Evolutionary conservation across 2,888 invertebrate genomes (phyloP).

Genomic region (Tineola bisselliella): DNA sequence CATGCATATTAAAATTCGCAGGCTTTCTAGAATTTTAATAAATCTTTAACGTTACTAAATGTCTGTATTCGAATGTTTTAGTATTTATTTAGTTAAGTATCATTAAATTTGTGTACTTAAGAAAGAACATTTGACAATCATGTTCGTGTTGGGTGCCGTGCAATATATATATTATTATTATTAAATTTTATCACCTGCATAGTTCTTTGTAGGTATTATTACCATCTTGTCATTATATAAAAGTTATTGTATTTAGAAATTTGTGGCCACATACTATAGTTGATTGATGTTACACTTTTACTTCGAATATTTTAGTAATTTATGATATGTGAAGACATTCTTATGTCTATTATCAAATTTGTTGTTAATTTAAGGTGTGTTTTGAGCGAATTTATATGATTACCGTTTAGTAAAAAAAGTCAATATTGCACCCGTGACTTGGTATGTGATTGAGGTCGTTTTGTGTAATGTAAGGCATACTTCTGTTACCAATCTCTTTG

Average conservation of each 20-base stretch:
- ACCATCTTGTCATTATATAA: background rate
- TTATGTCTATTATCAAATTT: slow-evolving; percentile 3
- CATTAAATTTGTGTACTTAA: slow-evolving; percentile 16
- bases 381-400: slow-evolving; percentile 33
- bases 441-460: slow-evolving; percentile 40
- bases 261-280: background rate
- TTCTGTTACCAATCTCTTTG: slow-evolving; percentile 16
- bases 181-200: slow-evolving; percentile 13
- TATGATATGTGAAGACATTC: background rate
- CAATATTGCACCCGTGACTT: slow-evolving; percentile 44
- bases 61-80: background rate
- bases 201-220: background rate
- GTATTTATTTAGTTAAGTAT: slow-evolving; percentile 1
- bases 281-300: background rate
- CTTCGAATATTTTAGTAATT: slow-evolving; percentile 1
- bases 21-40: slow-evolving; percentile 39
- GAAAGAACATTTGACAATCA: background rate
- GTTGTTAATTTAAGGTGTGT: slow-evolving; percentile 30
- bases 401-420: slow-evolving; percentile 29
- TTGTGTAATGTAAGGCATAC: slow-evolving; percentile 31
- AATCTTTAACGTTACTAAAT: background rate
- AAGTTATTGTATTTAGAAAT: background rate
- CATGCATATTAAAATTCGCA: slow-evolving; percentile 47
- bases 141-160: slow-evolving; percentile 42
- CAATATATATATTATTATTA: slow-evolving; percentile 31